These are phyloP conservation scores for Philotrypesis tridentata DNA, from an alignment of 1,140 invertebrate species.

Conservation along the genomic window DNA sequence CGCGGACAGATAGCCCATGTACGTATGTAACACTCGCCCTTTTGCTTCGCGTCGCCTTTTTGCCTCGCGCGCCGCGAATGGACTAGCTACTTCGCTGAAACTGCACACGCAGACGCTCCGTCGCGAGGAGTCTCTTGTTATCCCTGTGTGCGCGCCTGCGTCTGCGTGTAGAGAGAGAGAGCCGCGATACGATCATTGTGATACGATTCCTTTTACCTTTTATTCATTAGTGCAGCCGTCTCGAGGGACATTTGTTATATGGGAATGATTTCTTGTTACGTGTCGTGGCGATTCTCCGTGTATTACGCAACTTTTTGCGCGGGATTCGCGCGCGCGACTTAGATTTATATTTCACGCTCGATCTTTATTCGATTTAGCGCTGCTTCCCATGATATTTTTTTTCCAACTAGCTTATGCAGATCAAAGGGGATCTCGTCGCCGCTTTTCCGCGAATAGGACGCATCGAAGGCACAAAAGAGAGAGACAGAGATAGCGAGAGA, in stretches of 20 bases:
- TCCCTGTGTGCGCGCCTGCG: not conserved
- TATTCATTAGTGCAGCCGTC: conserved; percentile 35
- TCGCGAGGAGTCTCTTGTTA: not conserved
- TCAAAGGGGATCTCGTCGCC: not conserved
- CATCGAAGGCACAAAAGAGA: too few species aligned
- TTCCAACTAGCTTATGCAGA: not conserved
- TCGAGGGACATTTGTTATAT: conserved; percentile 18
- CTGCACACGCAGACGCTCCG: not conserved
- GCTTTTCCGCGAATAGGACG: not conserved
- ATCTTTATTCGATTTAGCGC: not conserved
- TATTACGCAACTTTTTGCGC: conserved; percentile 21
- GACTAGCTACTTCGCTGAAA: not conserved
- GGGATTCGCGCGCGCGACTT: not conserved
- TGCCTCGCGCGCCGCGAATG: conserved; percentile 25
- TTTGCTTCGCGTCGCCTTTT: conserved; percentile 30
- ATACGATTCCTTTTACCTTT: too few species aligned
- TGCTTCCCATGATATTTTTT: not conserved
- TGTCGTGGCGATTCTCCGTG: not conserved
- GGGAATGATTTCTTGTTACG: conserved; percentile 8
- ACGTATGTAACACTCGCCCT: conserved; percentile 37
- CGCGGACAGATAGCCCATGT: conserved; percentile 50
- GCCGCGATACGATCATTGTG: too few species aligned
- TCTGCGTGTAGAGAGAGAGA: too few species aligned
- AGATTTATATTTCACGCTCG: conserved; percentile 40
- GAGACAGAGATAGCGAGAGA: not conserved